phyloP scores from a whole-genome alignment of 2,888 invertebrate genomes.

The Cataglyphis cursor region DNA sequence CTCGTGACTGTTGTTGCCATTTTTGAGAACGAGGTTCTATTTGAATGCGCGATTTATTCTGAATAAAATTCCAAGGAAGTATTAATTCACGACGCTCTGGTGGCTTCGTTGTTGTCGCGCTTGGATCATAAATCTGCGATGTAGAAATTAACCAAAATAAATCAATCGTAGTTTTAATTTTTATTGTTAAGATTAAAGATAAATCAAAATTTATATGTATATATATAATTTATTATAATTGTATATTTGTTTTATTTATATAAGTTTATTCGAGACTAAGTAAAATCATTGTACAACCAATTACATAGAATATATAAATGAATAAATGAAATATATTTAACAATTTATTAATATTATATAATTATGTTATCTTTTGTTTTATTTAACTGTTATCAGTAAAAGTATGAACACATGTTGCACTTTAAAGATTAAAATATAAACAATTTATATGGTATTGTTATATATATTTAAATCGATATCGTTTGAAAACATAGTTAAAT shows the following conservation, averaged over 20 bases:
- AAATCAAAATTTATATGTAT: background rate
- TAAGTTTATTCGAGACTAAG: background rate
- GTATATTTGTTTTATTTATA: background rate
- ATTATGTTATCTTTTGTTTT: background rate
- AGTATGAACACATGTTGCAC: background rate
- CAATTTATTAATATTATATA: background rate
- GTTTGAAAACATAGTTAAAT: background rate
- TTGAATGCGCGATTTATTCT: slow-evolving; percentile 42
- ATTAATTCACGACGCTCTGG: slow-evolving; percentile 73
- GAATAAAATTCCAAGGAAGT: slow-evolving; percentile 73
- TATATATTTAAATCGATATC: background rate
- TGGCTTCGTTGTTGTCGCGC: slow-evolving; percentile 75
- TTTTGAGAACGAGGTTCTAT: slow-evolving; percentile 59
- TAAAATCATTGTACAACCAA: background rate
- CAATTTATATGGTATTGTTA: background rate
- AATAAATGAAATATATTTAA: background rate
- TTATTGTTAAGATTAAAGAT: background rate
- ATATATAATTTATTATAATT: background rate
- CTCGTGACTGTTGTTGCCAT: slow-evolving; percentile 53
- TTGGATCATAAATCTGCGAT: slow-evolving; percentile 76
- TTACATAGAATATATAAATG: background rate
- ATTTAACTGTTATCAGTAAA: background rate
- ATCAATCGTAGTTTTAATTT: background rate
- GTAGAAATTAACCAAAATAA: background rate
- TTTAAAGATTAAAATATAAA: background rate